Percentiles rank a stretch among this genome's conserved stretches.
phyloP scores from a whole-genome alignment of 2,113 vertebrate species.

The Scatophagus argus region DNA sequence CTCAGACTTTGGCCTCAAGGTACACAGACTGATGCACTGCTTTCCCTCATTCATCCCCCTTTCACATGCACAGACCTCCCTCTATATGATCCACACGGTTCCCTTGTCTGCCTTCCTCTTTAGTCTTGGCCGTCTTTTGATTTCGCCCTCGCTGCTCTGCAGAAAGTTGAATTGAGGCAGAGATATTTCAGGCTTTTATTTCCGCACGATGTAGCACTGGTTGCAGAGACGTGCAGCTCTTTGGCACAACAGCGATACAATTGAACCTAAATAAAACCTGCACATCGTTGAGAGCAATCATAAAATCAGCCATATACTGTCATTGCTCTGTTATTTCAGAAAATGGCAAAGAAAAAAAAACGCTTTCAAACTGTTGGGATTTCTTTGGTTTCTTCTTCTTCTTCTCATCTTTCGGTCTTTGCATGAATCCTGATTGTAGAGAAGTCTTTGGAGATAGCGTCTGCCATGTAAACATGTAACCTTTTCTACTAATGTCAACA shows the following conservation, averaged over 20 bases:
- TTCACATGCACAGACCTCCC: conserved; percentile 62
- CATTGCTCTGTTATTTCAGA: conserved; percentile 12
- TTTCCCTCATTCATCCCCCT: conserved; percentile 55
- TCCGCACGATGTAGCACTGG: conserved; percentile 2
- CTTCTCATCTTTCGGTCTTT: conserved; percentile 14
- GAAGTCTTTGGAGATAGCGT: background rate
- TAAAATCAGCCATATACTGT: conserved; percentile 7
- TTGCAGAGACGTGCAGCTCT: background rate
- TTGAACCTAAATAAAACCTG: conserved; percentile 7
- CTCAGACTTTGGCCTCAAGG: conserved; percentile 90
- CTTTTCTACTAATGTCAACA: conserved; percentile 2
- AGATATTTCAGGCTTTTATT: conserved; percentile 39
- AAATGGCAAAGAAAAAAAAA: background rate
- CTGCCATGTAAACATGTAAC: conserved; percentile 1
- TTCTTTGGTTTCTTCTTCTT: background rate
- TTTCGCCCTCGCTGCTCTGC: conserved; percentile 47
- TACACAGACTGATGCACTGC: conserved; percentile 82
- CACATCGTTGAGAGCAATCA: background rate
- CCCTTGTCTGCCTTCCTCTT: conserved; percentile 43
- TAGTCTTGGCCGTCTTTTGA: conserved; percentile 44
- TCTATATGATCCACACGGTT: conserved; percentile 42
- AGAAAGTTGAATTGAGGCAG: conserved; percentile 36
- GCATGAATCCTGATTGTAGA: conserved; percentile 27
- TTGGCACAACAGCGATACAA: background rate
- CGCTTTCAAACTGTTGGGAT: background rate